Evolutionary conservation across 1,140 invertebrate species (phyloP), one percentile per base, ranked within the genome.

Genomic region (Hermatobates lingyangjiaoensis): DNA sequence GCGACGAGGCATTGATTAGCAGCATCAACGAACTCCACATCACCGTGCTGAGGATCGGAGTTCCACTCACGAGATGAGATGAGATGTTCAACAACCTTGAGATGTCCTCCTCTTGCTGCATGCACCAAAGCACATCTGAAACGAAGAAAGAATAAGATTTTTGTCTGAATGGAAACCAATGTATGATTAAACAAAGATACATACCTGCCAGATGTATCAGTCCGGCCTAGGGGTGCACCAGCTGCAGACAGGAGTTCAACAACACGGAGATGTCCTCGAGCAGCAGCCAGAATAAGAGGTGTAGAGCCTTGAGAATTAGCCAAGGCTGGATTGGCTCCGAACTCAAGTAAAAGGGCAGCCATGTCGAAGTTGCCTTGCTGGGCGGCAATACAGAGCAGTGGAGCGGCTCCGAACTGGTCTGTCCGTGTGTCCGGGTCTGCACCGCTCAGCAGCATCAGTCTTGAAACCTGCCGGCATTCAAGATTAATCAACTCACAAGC

Each of bases 301-400:
- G 84, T 85, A 56, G 80, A 81, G 4, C 87, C 87, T 64, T 91
- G 87, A 57, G 83, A 86, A 57, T 94, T 95, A 0, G 81, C 79
- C 51, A 83, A 71, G 62, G 93, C 87, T 0, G 93, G 76, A 66
- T 93, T 80, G 1, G 90, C 91, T 15, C 89, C 90, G 64, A 92
- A 91, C 63, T 93, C 87, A 4, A 98, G 67, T 14, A 98, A 66
- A 3, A 95, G 66, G 2, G 80, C 79, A 0, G 93, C 87, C 78
- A 94, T 88, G 4, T 89, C 79, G 53, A 81, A 69, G 25, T 83
- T 83, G 12, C 90, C 90, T 64, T 92, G 83, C 61, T 87, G 80
- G 2, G 90, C 81, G 52, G 84, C 87, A 63, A 94, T 79, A 60
- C 88, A 89, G 0, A 97, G 65, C 14, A 89, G 74, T 1, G 91